Percentiles rank a stretch among this genome's conserved stretches.
Evolutionary conservation across 2,113 vertebrate genomes (phyloP).

Genomic region (Mustela lutreola): DNA sequence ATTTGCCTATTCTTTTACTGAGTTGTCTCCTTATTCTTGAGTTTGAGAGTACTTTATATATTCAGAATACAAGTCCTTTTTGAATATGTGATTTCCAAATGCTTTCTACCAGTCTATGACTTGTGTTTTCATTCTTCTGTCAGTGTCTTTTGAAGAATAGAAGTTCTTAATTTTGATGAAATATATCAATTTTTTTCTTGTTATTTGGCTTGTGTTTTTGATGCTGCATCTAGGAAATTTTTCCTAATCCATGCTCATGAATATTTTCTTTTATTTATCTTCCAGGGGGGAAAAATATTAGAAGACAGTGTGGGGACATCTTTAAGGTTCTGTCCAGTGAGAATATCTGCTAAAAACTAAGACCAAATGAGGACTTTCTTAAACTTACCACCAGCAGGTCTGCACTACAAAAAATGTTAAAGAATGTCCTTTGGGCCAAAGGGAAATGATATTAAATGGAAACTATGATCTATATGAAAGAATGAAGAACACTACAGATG

Average conservation of each 20-base stretch:
- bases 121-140: slow-evolving; percentile 16
- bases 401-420: neutral
- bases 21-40: neutral
- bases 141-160: neutral
- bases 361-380: neutral
- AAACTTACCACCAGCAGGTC: neutral
- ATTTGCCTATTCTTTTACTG: neutral
- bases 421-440: neutral
- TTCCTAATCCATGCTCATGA: neutral
- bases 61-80: slow-evolving; percentile 28
- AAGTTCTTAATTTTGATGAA: slow-evolving; percentile 45
- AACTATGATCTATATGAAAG: neutral
- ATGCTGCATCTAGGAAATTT: neutral
- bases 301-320: neutral
- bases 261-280: slow-evolving; percentile 35
- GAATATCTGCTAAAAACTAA: slow-evolving; percentile 46
- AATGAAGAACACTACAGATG: neutral
- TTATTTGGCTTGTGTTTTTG: neutral
- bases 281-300: neutral
- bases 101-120: neutral
- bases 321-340: slow-evolving; percentile 20
- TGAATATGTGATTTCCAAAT: slow-evolving; percentile 6
- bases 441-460: neutral
- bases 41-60: neutral
- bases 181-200: neutral